These are phyloP conservation scores for Spermophilus dauricus DNA, from an alignment of 2,113 vertebrate genomes.

Conservation along the genomic window DNA sequence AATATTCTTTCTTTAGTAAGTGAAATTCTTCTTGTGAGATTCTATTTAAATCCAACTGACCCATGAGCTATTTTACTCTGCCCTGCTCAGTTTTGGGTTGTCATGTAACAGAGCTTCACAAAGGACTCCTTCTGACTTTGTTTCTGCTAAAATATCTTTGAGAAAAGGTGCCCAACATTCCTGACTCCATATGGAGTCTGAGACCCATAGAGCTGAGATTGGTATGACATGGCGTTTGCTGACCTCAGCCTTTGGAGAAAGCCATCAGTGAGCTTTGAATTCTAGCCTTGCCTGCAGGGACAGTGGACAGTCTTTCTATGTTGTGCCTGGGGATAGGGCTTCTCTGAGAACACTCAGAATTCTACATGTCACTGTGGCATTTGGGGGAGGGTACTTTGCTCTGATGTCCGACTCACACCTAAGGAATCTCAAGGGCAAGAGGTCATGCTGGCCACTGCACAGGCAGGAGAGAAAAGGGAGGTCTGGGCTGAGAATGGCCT, in stretches of 20 bases:
- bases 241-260: background rate
- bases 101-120: background rate
- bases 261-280: background rate
- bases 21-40: background rate
- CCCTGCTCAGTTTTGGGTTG: background rate
- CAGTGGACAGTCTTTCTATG: background rate
- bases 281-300: background rate
- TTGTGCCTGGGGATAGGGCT: background rate
- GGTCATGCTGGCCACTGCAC: accelerated
- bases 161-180: background rate
- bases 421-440: background rate
- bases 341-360: background rate
- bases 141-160: background rate
- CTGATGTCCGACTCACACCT: background rate
- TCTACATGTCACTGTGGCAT: background rate
- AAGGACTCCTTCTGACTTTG: background rate
- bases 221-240: background rate
- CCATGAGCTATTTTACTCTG: background rate
- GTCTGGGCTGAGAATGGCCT: background rate
- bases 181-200: background rate
- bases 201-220: background rate
- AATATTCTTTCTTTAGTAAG: constrained; percentile 27
- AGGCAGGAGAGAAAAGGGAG: background rate
- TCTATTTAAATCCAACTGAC: background rate
- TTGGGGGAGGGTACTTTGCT: background rate